Evolutionary conservation across 2,888 invertebrate genomes (phyloP).

Genomic region (Agapostemon virescens): DNA sequence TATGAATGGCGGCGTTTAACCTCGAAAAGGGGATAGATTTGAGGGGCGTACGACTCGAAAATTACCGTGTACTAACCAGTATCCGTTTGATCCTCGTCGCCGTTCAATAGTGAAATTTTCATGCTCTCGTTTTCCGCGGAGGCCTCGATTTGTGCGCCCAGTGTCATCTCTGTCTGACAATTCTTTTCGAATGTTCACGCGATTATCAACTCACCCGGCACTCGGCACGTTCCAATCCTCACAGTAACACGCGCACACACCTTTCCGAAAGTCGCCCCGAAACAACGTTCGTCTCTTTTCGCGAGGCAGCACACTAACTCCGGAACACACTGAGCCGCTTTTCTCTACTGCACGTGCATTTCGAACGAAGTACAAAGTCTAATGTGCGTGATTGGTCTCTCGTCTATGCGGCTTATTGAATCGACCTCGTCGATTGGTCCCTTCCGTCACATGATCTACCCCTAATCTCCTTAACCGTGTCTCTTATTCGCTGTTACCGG

Average conservation of each 20-base stretch:
- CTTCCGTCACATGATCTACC: constrained; percentile 33
- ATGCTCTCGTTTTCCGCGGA: constrained; percentile 76
- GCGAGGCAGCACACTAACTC: constrained; percentile 63
- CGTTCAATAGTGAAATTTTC: constrained; percentile 75
- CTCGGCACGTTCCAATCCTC: constrained; percentile 26
- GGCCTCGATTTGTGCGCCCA: constrained; percentile 79
- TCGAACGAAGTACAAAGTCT: constrained; percentile 72
- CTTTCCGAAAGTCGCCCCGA: constrained; percentile 49
- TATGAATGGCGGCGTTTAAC: constrained; percentile 45
- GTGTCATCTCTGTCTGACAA: constrained; percentile 74
- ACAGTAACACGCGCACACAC: constrained; percentile 58
- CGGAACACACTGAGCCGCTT: constrained; percentile 55
- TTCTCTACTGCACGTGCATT: constrained; percentile 72
- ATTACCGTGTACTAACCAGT: constrained; percentile 62
- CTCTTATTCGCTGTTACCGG: constrained; percentile 33
- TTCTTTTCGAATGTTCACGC: constrained; percentile 39
- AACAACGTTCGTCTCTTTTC: constrained; percentile 59
- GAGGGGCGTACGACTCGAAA: constrained; percentile 19
- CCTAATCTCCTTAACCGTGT: background rate
- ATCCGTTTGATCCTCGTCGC: constrained; percentile 64
- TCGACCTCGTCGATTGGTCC: constrained; percentile 16
- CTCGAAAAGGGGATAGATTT: constrained; percentile 23
- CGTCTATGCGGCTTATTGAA: constrained; percentile 9
- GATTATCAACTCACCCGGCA: constrained; percentile 11
- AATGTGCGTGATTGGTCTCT: constrained; percentile 46